phyloP scores from a whole-genome alignment of 92 coral and sea anemone genomes.

The Zoanthus sansibaricus region DNA sequence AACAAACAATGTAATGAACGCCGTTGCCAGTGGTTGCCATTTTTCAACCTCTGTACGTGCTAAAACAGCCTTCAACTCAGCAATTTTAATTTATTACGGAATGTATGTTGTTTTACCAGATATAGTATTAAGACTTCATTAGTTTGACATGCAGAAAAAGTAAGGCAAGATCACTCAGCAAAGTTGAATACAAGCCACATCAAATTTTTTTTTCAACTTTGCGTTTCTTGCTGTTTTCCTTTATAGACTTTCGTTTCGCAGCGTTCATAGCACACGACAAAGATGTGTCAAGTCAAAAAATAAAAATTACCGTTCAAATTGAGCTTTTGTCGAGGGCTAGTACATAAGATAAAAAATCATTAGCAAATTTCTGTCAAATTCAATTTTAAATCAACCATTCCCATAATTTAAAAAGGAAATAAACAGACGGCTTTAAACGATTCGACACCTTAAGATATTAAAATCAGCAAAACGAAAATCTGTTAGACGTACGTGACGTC shows the following conservation, averaged over 20 bases:
- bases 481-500: background rate
- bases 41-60: background rate
- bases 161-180: background rate
- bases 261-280: background rate
- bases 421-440: too few relatives aligned
- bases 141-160: background rate
- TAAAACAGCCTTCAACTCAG: background rate
- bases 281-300: background rate
- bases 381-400: too few relatives aligned
- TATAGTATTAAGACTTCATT: background rate
- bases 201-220: background rate
- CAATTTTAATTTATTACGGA: background rate
- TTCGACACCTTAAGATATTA: background rate
- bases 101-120: background rate
- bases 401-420: too few relatives aligned
- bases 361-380: too few relatives aligned
- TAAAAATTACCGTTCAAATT: background rate
- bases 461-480: background rate
- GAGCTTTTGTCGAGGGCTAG: background rate
- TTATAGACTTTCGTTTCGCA: too few relatives aligned
- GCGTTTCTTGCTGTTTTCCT: too few relatives aligned
- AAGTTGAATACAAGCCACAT: background rate
- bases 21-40: background rate
- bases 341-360: too few relatives aligned
- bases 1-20: background rate